Evolutionary conservation across 2,797 vertebrate genomes (phyloP).

Genomic region (Acipenser transmontanus): DNA sequence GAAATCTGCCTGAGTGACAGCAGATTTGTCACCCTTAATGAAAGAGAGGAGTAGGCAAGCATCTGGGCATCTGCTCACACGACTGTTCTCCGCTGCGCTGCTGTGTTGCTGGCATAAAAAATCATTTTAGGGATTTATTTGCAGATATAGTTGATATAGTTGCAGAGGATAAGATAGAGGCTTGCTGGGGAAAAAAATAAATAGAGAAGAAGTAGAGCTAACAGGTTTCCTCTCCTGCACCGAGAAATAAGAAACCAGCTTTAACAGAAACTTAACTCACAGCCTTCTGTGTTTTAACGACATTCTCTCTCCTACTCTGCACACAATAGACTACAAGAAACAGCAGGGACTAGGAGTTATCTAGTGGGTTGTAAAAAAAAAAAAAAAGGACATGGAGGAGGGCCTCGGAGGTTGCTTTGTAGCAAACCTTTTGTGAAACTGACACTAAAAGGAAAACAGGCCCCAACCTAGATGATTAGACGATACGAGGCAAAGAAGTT

Average conservation of each 20-base stretch:
- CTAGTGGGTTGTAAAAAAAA: constrained; percentile 35
- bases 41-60: constrained; percentile 68
- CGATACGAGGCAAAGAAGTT: background rate
- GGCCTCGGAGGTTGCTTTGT: constrained; percentile 10
- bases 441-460: constrained; percentile 8
- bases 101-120: constrained; percentile 27
- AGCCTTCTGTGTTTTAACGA: no score
- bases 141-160: no score
- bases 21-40: constrained; percentile 80
- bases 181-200: background rate
- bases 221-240: no score
- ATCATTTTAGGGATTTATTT: background rate
- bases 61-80: constrained; percentile 73
- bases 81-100: constrained; percentile 36
- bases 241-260: no score
- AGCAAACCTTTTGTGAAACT: constrained; percentile 25
- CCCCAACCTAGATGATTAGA: background rate
- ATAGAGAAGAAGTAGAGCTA: constrained; percentile 7
- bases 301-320: constrained; percentile 25
- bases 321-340: constrained; percentile 40
- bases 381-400: background rate
- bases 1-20: constrained; percentile 74
- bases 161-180: background rate
- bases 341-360: constrained; percentile 56
- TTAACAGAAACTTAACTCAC: no score